These are phyloP conservation scores for Philereme transversata DNA, from an alignment of 2,888 invertebrate genomes.

Conservation along the genomic window DNA sequence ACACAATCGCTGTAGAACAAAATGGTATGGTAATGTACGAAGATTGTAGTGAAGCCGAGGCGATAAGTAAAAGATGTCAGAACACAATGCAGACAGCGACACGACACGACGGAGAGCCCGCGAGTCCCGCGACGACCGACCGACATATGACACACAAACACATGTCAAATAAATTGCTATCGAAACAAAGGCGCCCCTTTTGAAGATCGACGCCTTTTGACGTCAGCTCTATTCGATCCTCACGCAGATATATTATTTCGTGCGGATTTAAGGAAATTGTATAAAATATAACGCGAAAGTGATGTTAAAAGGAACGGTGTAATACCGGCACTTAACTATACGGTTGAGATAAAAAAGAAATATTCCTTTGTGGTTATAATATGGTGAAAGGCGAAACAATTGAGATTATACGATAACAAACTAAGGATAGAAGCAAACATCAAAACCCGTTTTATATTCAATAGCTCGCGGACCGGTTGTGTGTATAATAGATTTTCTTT, in stretches of 20 bases:
- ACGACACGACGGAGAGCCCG: slow-evolving; percentile 17
- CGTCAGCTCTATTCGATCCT: slow-evolving; percentile 33
- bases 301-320: slow-evolving; percentile 36
- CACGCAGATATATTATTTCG: slow-evolving; percentile 38
- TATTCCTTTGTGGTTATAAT: slow-evolving; percentile 36
- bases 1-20: slow-evolving; percentile 22
- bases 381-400: slow-evolving; percentile 44
- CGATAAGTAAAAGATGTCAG: slow-evolving; percentile 27
- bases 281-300: slow-evolving; percentile 37
- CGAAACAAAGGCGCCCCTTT: slow-evolving; percentile 51
- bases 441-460: slow-evolving; percentile 48
- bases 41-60: slow-evolving; percentile 15
- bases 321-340: slow-evolving; percentile 31
- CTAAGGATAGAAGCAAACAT: slow-evolving; percentile 41
- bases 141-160: slow-evolving; percentile 43
- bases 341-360: slow-evolving; percentile 32
- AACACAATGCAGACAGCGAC: slow-evolving; percentile 27
- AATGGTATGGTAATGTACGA: slow-evolving; percentile 27
- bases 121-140: slow-evolving; percentile 36
- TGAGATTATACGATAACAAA: slow-evolving; percentile 44
- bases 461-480: slow-evolving; percentile 39
- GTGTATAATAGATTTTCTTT: slow-evolving; percentile 40
- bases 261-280: slow-evolving; percentile 40
- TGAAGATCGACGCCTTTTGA: slow-evolving; percentile 45
- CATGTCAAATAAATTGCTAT: slow-evolving; percentile 50